Evolutionary conservation across 2,888 invertebrate genomes (phyloP), one percentile per base, ranked within the genome.

Genomic region (Microctonus aethiopoides): DNA sequence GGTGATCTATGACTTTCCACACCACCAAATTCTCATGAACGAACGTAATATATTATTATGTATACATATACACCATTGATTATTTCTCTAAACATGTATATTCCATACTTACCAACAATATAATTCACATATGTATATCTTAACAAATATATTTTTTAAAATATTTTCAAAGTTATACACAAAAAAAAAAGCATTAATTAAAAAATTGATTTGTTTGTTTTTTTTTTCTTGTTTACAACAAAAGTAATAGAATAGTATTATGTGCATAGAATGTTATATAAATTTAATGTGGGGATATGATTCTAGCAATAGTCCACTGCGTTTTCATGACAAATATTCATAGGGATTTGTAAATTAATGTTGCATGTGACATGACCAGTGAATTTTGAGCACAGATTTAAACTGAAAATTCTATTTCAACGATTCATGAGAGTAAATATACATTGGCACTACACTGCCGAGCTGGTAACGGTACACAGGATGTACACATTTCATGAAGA

Each of bases 311-410:
- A 3, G 4, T 39, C 13, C 34, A 60, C 52, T 61, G 13, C 51
- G 51, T 61, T 67, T 61, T 36, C 9, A 52, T 26, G 61, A 36
- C 60, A 36, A 22, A 60, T 26, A 32, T 61, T 24, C 24, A 32
- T 52, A 26, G 32, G 68, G 62, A 62, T 68, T 68, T 56, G 10
- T 22, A 62, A 62, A 68, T 68, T 62, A 68, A 62, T 32, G 39
- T 20, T 56, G 56, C 29, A 54, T 32, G 32, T 36, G 57, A 34
- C 61, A 56, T 56, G 6, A 22, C 39, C 26, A n/a, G n/a, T 39
- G 56, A 63, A 59, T 57, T 63, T 67, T 68, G 51, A 46, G 46
- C 10, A 20, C 36, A 32, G 68, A 59, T 68, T 57, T 59, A 51
- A 64, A 59, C 57, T 51, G 16, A 64, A 63, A 59, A 64, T 64